Evolutionary conservation across 2,113 vertebrate species (phyloP).

Genomic region (Odontophorus gujanensis): DNA sequence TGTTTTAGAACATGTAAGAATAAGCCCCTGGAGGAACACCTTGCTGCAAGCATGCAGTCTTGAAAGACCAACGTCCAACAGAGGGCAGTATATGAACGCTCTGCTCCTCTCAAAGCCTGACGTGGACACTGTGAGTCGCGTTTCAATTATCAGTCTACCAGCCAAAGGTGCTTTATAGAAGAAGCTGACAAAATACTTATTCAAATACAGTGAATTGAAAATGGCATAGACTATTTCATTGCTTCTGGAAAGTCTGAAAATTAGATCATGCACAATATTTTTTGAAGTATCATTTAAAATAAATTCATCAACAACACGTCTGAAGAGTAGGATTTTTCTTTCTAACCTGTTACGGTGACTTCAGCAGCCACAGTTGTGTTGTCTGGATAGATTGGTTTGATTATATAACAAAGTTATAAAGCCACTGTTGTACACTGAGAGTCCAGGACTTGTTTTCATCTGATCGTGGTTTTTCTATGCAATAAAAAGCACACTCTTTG

Average conservation of each 20-base stretch:
- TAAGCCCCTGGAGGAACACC: not conserved
- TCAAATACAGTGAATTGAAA: not conserved
- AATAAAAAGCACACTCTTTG: not conserved
- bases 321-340: not conserved
- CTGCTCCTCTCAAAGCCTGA: not conserved
- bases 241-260: not conserved
- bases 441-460: not conserved
- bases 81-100: not conserved
- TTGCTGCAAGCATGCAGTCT: not conserved
- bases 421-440: not conserved
- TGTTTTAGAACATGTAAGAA: not conserved
- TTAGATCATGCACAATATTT: not conserved
- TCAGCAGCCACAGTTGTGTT: not conserved
- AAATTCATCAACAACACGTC: not conserved
- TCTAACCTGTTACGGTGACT: not conserved
- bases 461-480: not conserved
- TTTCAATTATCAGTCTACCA: not conserved
- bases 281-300: not conserved
- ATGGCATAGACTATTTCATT: not conserved
- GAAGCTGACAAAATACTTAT: not conserved
- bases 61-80: not conserved
- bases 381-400: not conserved
- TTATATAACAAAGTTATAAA: not conserved
- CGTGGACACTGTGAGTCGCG: accelerated
- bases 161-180: not conserved